Evolutionary conservation across 1,140 invertebrate genomes (phyloP).

Genomic region (Papilio xuthus): DNA sequence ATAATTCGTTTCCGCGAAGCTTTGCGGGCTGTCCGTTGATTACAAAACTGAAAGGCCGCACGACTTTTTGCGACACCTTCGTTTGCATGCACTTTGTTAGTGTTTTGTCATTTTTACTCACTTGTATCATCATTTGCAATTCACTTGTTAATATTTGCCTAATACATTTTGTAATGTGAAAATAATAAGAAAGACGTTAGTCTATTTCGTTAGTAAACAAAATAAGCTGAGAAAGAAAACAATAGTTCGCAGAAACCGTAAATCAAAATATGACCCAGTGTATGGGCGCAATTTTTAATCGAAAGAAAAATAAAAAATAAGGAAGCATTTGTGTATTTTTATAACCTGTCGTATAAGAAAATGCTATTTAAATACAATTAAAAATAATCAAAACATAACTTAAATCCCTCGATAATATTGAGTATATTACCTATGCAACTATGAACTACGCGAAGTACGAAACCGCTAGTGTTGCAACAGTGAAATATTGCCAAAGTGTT

Average conservation of each 20-base stretch:
- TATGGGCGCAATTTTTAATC: no score
- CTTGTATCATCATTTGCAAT: background rate
- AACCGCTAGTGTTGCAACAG: slow-evolving; percentile 31
- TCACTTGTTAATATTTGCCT: slow-evolving; percentile 9
- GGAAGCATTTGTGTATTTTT: no score
- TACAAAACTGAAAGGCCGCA: slow-evolving; percentile 4
- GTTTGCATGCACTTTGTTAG: slow-evolving; percentile 19
- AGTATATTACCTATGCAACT: background rate
- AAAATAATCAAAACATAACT: no score
- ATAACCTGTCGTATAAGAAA: no score
- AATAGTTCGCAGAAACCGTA: no score
- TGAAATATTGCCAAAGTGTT: slow-evolving; percentile 39
- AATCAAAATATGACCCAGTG: no score
- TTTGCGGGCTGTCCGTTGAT: background rate
- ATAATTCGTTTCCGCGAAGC: slow-evolving; percentile 8
- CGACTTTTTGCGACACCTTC: background rate
- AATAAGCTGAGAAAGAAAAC: no score
- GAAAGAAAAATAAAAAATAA: no score
- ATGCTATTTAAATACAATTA: no score
- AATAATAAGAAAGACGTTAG: no score
- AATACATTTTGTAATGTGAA: background rate
- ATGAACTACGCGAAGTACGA: slow-evolving; percentile 16
- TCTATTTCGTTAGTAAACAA: no score
- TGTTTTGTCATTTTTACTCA: slow-evolving; percentile 27
- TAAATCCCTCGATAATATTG: background rate